phyloP scores from a whole-genome alignment of 2,888 invertebrate species.

The Odontocerum albicorne region DNA sequence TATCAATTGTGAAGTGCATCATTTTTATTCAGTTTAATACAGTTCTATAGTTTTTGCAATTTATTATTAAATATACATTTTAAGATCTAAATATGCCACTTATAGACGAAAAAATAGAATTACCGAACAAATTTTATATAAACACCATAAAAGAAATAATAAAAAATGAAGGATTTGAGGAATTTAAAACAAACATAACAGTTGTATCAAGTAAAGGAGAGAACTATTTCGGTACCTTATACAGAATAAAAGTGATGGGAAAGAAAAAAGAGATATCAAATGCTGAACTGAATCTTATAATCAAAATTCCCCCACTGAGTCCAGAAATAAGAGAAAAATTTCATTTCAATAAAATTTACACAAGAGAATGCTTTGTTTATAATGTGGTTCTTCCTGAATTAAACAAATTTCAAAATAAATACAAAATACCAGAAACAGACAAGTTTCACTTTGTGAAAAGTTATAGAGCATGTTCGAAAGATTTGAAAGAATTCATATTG shows the following conservation, averaged over 20 bases:
- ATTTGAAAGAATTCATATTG: conserved; percentile 37
- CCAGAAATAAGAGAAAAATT: conserved; percentile 11
- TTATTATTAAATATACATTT: too few species aligned
- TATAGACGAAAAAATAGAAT: too few species aligned
- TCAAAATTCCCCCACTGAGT: conserved; percentile 13
- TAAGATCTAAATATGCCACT: too few species aligned
- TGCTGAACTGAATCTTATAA: conserved; percentile 1
- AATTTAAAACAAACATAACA: neutral
- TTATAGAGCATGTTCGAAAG: conserved; percentile 4
- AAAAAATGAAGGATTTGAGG: neutral
- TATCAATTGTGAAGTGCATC: too few species aligned
- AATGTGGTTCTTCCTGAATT: conserved; percentile 9
- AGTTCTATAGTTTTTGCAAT: too few species aligned
- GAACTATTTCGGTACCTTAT: conserved; percentile 21
- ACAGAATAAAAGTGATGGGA: conserved; percentile 8
- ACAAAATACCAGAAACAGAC: conserved; percentile 1
- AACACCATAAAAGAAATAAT: conserved; percentile 4
- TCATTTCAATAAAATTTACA: conserved; percentile 10
- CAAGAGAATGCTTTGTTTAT: conserved; percentile 17
- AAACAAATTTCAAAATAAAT: conserved; percentile 6
- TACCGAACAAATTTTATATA: too few species aligned
- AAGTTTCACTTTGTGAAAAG: conserved; percentile 9
- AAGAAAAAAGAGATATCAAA: conserved; percentile 1
- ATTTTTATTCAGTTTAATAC: too few species aligned
- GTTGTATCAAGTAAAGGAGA: conserved; percentile 20